A percentile compares a stretch with the other conserved stretches of the same genome.
phyloP scores from a whole-genome alignment of 2,888 invertebrate species.

The Ligdia adustata region DNA sequence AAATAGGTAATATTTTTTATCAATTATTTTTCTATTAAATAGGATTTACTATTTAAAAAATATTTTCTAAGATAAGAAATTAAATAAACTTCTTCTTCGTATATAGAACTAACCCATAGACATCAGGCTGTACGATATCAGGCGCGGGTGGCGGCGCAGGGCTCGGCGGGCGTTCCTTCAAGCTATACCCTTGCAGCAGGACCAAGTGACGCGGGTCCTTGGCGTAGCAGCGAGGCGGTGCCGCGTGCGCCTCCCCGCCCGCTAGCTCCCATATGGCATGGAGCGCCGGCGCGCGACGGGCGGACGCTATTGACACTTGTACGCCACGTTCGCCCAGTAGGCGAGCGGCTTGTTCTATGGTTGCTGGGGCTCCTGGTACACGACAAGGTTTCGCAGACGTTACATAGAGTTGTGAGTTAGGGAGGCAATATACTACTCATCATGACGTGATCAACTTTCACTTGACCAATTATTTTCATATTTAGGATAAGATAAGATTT shows the following conservation, averaged over 20 bases:
- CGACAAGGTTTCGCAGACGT: no score
- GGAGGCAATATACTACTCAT: no score
- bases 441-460: no score
- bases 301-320: slow-evolving; percentile 94
- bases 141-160: slow-evolving; percentile 84
- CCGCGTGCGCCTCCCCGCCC: slow-evolving; percentile 91
- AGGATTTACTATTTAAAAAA: no score
- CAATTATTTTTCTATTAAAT: no score
- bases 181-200: slow-evolving; percentile 88
- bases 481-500: no score
- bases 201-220: slow-evolving; percentile 94
- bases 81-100: not conserved
- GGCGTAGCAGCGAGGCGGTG: slow-evolving; percentile 95
- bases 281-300: slow-evolving; percentile 93
- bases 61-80: no score
- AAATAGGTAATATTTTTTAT: no score
- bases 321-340: slow-evolving; percentile 92
- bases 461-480: no score
- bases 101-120: slow-evolving; percentile 57
- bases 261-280: slow-evolving; percentile 95
- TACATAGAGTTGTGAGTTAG: no score
- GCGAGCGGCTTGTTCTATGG: slow-evolving; percentile 93
- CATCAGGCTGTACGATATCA: slow-evolving; percentile 63
- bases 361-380: slow-evolving; percentile 71
- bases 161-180: slow-evolving; percentile 87